Percentiles rank a stretch among this genome's conserved stretches.
Conservation (phyloP, 92 coral and sea anemone genomes). For the Micromussa lordhowensis region DNA sequence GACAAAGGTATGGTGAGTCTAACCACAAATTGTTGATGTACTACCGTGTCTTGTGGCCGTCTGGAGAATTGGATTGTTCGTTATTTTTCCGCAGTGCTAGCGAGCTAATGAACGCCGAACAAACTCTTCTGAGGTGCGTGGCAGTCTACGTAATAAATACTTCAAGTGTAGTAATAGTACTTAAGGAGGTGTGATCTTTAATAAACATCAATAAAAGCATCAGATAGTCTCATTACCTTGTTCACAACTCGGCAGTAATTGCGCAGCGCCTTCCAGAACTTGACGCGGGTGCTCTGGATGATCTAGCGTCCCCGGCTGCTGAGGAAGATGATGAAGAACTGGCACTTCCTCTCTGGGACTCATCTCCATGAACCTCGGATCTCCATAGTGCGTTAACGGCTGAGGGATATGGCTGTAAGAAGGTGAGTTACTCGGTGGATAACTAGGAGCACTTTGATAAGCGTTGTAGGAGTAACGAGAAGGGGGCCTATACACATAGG, state of each 20-base stretch:
- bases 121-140: conserved; percentile 47
- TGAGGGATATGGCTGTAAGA: conserved; percentile 75
- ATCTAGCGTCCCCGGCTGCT: conserved; percentile 64
- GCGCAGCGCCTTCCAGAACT: conserved; percentile 55
- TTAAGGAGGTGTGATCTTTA: conserved; percentile 70
- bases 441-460: conserved; percentile 58
- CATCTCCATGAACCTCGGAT: conserved; percentile 76
- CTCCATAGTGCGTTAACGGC: conserved; percentile 72
- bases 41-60: neutral
- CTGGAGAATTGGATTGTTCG: neutral
- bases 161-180: conserved; percentile 58
- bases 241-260: conserved; percentile 75
- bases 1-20: neutral
- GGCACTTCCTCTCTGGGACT: conserved; percentile 82
- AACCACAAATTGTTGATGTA: neutral
- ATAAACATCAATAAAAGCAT: conserved; percentile 72
- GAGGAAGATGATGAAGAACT: conserved; percentile 82
- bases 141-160: conserved; percentile 35
- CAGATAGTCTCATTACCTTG: conserved; percentile 77
- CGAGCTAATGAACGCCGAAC: conserved; percentile 55
- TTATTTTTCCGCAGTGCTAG: conserved; percentile 39
- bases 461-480: conserved; percentile 75
- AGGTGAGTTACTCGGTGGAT: conserved; percentile 51
- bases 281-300: conserved; percentile 47
- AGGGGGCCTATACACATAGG: conserved; percentile 74